Evolutionary conservation across 2,797 vertebrate species (phyloP), one percentile per base, ranked within the genome.

Genomic region (Sciaenops ocellatus): DNA sequence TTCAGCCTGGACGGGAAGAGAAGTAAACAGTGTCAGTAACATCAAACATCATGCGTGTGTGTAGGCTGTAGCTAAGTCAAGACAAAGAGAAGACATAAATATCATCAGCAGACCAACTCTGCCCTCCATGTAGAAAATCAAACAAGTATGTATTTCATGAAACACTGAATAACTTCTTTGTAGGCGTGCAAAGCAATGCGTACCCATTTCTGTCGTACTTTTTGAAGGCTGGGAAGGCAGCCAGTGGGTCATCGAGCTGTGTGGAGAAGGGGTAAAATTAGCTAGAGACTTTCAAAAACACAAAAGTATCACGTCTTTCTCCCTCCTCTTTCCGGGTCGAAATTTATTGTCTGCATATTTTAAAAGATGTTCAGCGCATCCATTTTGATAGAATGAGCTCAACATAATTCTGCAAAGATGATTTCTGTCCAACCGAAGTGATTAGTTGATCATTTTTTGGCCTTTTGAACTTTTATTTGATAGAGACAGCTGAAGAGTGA

Each of bases 181-280:
- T 68, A 24, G 28, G 54, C 4, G 16, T 38, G 68, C 18, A 48
- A 79, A 78, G 47, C 11, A 1, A 61, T 59, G n/a, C 97, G 66
- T 95, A 99, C 98, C 98, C 97, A 1, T 99, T 98, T 65, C 98
- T 94, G 92, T 99, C 97, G 1, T 97, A 99, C 71, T 98, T 98
- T 92, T 97, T 98, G 89, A 99, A 99, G 82, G 97, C 97, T 0
- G 98, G 97, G 87, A 98, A 98, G 3, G 97, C 94, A 62, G 96
- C 95, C 41, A 99, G 92, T 1, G 98, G 98, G 75, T 99, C 97
- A 2, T 96, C 96, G 0, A 98, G 95, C 98, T 99, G 92, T 10
- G 68, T 85, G 48, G 67, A 73, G 70, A 86, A 82, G 52, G 47
- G 5, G 22, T 34, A 81, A 51, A 80, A 84, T 76, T 68, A 69